phyloP scores from a whole-genome alignment of 92 coral and sea anemone species.

The Phenganax marumi region DNA sequence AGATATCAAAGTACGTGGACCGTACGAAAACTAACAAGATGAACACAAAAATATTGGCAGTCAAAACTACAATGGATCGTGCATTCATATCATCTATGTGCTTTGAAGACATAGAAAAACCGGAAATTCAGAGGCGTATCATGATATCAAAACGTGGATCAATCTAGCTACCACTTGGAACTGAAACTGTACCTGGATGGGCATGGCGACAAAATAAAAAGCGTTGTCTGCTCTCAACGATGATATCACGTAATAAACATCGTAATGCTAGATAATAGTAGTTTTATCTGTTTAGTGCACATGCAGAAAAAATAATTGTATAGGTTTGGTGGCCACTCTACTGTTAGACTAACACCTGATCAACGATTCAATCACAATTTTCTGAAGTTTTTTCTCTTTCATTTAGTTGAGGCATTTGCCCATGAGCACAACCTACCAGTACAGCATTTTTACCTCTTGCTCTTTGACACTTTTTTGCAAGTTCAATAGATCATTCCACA shows the following conservation, averaged over 20 bases:
- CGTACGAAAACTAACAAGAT: slow-evolving; percentile 69
- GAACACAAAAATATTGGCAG: not conserved
- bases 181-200: slow-evolving; percentile 65
- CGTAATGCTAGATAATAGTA: slow-evolving; percentile 67
- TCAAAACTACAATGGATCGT: not conserved
- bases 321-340: not conserved
- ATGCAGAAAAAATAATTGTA: not conserved
- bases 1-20: slow-evolving; percentile 75
- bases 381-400: no score
- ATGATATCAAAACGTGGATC: no score
- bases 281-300: no score
- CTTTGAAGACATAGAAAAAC: no score
- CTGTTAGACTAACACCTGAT: not conserved
- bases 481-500: slow-evolving; percentile 82
- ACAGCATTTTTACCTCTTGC: slow-evolving; percentile 56
- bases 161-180: not conserved
- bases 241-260: slow-evolving; percentile 83
- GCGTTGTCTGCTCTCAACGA: slow-evolving; percentile 72
- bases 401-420: not conserved
- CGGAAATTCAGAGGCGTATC: no score
- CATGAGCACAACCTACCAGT: not conserved
- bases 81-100: not conserved
- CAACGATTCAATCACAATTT: not conserved
- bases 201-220: slow-evolving; percentile 87
- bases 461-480: slow-evolving; percentile 70